A percentile compares a stretch with the other conserved stretches of the same genome.
These are phyloP conservation scores for Catotricha subobsoleta DNA, from an alignment of 2,888 invertebrate genomes.

Conservation along the genomic window DNA sequence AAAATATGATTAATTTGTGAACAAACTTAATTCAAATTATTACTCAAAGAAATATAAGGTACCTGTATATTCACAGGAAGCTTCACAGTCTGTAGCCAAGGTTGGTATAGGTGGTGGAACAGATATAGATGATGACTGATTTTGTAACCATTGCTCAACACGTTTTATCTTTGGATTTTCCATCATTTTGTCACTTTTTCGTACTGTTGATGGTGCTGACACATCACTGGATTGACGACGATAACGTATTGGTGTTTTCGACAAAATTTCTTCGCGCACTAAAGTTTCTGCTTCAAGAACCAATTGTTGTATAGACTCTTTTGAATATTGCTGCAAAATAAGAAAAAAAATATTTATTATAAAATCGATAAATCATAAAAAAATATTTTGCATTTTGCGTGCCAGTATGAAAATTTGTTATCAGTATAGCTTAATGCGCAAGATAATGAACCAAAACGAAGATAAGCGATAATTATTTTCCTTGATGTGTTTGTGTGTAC, in stretches of 20 bases:
- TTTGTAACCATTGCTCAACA: constrained; percentile 30
- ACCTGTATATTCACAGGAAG: constrained; percentile 68
- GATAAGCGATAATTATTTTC: too few species aligned
- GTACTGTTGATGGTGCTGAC: constrained; percentile 18
- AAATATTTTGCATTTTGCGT: neutral
- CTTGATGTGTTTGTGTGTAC: too few species aligned
- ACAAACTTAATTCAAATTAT: constrained; percentile 16
- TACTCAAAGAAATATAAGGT: constrained; percentile 27
- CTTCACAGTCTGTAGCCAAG: constrained; percentile 45
- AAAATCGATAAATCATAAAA: neutral
- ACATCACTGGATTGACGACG: constrained; percentile 18
- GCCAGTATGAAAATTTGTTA: neutral
- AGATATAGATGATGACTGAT: constrained; percentile 18
- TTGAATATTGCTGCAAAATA: constrained; percentile 16
- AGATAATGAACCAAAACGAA: too few species aligned
- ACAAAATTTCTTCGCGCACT: constrained; percentile 35
- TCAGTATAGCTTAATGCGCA: too few species aligned
- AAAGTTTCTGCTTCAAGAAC: constrained; percentile 67
- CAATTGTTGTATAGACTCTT: constrained; percentile 50
- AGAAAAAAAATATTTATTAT: too few species aligned
- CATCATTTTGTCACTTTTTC: constrained; percentile 16
- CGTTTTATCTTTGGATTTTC: constrained; percentile 27
- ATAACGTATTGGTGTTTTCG: constrained; percentile 26
- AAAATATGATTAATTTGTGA: neutral
- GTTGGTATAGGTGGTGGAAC: constrained; percentile 8